Percentiles rank a stretch among this genome's conserved stretches.
Evolutionary conservation across 2,113 vertebrate species (phyloP).

Genomic region (Crotalus helleri): DNA sequence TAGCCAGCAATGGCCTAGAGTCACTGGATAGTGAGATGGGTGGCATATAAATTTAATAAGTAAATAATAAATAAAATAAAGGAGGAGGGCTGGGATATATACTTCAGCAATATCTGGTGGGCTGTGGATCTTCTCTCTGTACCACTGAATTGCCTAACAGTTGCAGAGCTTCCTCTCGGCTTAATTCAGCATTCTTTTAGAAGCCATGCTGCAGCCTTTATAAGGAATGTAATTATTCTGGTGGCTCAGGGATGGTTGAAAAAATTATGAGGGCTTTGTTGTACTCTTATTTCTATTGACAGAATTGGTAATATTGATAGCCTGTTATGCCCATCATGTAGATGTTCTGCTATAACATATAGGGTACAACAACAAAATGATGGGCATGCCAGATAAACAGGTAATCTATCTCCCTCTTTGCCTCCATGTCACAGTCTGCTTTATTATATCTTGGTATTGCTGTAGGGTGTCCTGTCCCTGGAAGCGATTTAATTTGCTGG

Average conservation of each 20-base stretch:
- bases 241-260: background rate
- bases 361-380: background rate
- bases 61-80: background rate
- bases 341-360: background rate
- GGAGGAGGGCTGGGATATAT: background rate
- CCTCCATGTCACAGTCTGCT: background rate
- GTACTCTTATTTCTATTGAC: background rate
- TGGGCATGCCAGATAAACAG: background rate
- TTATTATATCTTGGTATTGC: background rate
- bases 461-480: background rate
- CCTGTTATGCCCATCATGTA: background rate
- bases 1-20: background rate
- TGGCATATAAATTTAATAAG: background rate
- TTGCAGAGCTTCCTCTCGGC: background rate
- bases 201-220: background rate
- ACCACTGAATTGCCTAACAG: background rate
- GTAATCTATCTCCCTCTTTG: background rate
- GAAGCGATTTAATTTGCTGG: background rate
- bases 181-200: background rate
- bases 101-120: background rate
- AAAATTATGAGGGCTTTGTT: background rate
- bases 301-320: background rate
- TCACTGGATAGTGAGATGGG: background rate
- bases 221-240: background rate
- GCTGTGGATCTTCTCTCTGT: background rate